Conservation (phyloP, 2,797 vertebrate species). For the Nannoperca australis region DNA sequence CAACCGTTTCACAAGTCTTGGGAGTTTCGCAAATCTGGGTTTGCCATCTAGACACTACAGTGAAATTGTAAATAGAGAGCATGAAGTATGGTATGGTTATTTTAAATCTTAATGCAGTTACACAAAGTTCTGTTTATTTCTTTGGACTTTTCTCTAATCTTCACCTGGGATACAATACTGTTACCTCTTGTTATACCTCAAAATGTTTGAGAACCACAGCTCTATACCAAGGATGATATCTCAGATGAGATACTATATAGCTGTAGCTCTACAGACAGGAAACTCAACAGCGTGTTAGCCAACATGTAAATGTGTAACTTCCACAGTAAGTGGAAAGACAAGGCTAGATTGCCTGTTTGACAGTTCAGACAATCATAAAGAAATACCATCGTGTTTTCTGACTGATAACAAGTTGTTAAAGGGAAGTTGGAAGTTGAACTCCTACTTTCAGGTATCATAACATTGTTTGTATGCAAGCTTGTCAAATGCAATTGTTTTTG, state of each 20-base stretch:
- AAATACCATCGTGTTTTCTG: neutral
- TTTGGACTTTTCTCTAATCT: no score
- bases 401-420: slow-evolving; percentile 12
- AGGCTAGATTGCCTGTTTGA: neutral
- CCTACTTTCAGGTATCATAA: neutral
- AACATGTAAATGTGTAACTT: neutral
- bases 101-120: no score
- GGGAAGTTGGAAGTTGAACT: neutral
- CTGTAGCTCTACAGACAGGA: neutral
- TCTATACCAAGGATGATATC: neutral
- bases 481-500: neutral
- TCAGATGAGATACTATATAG: neutral
- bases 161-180: no score
- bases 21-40: no score
- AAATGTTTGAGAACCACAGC: no score
- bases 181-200: no score
- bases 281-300: neutral
- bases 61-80: no score
- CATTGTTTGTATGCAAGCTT: neutral
- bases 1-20: no score
- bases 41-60: no score
- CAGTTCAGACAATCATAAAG: slow-evolving; percentile 2
- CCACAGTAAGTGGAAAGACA: neutral
- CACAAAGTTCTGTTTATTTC: no score
- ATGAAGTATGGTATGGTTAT: no score